Conservation (phyloP, 2,888 invertebrate genomes). For the Rhingia campestris region DNA sequence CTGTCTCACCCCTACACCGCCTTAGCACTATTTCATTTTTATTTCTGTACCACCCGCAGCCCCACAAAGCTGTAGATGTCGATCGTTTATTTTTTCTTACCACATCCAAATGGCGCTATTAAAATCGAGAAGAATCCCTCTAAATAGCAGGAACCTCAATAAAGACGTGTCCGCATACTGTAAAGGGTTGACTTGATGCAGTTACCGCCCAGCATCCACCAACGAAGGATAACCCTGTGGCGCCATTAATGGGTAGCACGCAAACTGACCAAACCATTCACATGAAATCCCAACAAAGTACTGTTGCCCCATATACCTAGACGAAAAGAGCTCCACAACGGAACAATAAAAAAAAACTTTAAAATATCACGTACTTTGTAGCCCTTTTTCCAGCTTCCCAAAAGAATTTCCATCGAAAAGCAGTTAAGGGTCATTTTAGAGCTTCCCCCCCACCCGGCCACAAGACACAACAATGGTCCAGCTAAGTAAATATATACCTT, state of each 20-base stretch:
- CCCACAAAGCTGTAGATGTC: not conserved
- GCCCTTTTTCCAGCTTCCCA: not conserved
- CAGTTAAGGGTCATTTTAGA: conserved; percentile 26
- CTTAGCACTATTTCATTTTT: too few species aligned
- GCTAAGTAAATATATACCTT: conserved; percentile 29
- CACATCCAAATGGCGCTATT: conserved; percentile 39
- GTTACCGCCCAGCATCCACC: not conserved
- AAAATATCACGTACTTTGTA: conserved; percentile 56
- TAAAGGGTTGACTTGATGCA: conserved; percentile 50
- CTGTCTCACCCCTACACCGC: too few species aligned
- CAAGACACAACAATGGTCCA: conserved; percentile 14
- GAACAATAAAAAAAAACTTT: conserved; percentile 29
- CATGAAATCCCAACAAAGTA: conserved; percentile 13
- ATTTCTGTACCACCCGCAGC: too few species aligned
- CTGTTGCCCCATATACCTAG: not conserved
- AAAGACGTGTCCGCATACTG: conserved; percentile 47
- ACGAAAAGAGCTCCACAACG: conserved; percentile 18
- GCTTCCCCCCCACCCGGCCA: not conserved
- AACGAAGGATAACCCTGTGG: conserved; percentile 30
- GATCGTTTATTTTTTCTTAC: conserved; percentile 29
- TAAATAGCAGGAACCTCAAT: conserved; percentile 50
- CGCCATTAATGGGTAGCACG: conserved; percentile 52
- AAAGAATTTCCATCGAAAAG: not conserved
- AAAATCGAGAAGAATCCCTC: conserved; percentile 35
- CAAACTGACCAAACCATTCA: conserved; percentile 41